Evolutionary conservation across 2,797 vertebrate species (phyloP).

Genomic region (Pogonophryne albipinna): DNA sequence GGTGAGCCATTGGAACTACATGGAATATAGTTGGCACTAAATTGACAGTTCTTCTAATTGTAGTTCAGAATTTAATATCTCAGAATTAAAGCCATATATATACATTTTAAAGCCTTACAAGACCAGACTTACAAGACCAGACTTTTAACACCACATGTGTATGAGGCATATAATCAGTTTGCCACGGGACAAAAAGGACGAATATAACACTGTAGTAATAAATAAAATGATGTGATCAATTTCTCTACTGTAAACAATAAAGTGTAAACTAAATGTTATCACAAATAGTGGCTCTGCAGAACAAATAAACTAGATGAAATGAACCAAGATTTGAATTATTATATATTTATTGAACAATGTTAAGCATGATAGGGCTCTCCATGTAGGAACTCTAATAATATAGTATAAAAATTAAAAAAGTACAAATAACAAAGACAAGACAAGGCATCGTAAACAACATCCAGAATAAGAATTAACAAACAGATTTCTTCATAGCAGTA

Average conservation of each 20-base stretch:
- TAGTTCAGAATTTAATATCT: neutral
- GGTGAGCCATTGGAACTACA: slow-evolving; percentile 17
- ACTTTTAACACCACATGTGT: neutral
- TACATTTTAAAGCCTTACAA: neutral
- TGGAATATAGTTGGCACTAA: neutral
- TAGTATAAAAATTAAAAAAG: slow-evolving; percentile 87
- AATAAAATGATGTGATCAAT: too few species aligned
- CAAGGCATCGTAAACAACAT: slow-evolving; percentile 82
- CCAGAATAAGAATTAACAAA: slow-evolving; percentile 73
- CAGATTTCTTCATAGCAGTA: slow-evolving; percentile 70
- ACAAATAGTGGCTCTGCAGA: slow-evolving; percentile 1
- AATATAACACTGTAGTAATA: neutral
- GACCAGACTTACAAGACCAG: neutral
- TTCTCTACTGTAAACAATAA: too few species aligned
- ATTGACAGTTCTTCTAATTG: neutral
- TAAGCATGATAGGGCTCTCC: slow-evolving; percentile 79
- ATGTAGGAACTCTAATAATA: slow-evolving; percentile 83
- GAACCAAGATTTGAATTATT: slow-evolving; percentile 49
- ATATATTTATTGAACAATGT: slow-evolving; percentile 84
- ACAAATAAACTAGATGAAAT: neutral
- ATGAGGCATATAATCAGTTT: neutral
- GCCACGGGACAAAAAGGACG: neutral
- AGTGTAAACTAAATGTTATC: neutral
- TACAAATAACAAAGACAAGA: slow-evolving; percentile 84
- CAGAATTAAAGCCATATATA: neutral